These are phyloP conservation scores for Dryas iulia DNA, from an alignment of 1,140 invertebrate species.

Conservation along the genomic window DNA sequence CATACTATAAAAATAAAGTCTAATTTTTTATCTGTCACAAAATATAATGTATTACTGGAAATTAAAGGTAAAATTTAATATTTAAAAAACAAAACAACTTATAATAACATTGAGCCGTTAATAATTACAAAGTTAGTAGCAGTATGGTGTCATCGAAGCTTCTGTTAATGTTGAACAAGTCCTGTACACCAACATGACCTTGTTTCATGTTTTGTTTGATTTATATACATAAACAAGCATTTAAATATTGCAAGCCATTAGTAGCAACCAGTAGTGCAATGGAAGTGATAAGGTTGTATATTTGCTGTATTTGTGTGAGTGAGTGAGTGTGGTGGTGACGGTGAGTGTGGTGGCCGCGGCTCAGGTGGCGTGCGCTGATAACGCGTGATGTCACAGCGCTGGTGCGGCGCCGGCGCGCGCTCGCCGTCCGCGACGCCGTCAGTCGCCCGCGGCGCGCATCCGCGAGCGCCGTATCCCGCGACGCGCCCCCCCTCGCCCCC, in stretches of 20 bases:
- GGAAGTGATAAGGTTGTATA: not conserved
- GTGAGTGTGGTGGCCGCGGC: not conserved
- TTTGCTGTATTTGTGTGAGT: not conserved
- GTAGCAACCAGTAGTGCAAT: not conserved
- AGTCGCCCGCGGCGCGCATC: constrained; percentile 50
- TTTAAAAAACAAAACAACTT: too few species aligned
- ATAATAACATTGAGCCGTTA: too few species aligned
- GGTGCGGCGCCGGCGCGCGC: constrained; percentile 26
- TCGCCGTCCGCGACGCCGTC: constrained; percentile 35
- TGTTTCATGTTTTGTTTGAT: too few species aligned
- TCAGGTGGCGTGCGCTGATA: constrained; percentile 19
- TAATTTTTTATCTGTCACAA: not conserved
- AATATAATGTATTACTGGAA: not conserved
- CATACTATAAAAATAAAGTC: not conserved
- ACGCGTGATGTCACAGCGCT: constrained; percentile 25
- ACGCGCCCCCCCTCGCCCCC: constrained; percentile 29
- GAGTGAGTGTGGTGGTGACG: not conserved
- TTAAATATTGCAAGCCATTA: too few species aligned
- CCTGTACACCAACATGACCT: too few species aligned
- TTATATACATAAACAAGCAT: too few species aligned
- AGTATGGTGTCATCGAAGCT: too few species aligned
- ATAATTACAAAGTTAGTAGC: too few species aligned
- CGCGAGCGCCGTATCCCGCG: constrained; percentile 48
- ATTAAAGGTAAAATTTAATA: too few species aligned
- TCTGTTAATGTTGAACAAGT: too few species aligned